Base-by-base conservation (phyloP, 2,888 invertebrate species). In the Aphodius sticticus region DNA sequence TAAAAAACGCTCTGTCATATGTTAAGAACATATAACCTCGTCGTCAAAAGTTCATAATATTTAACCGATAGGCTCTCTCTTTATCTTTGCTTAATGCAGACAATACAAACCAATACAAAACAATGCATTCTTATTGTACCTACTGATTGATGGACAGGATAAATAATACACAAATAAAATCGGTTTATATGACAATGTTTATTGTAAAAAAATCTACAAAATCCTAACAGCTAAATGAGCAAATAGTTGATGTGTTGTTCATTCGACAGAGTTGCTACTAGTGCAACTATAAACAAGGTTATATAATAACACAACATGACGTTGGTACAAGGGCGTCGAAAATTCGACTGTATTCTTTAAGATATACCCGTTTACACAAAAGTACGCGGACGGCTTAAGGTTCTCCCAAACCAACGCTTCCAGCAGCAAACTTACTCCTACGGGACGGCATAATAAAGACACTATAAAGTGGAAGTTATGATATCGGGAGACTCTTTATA, bases 181-280 rank as follows among this genome's bases (percentile, higher is more conserved):
- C 53, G 12, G 12, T 53, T 53, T 12, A 53, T 53, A 53, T 53
- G 53, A 53, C 53, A 53, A 53, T 53, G 12, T 53, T 53, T 53
- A 53, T 53, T 53, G 53, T 53, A 53, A 53, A 53, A 53, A 53
- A 53, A 53, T 53, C 53, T 53, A 53, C 53, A 53, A 53, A 53
- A 53, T 2, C 12, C 53, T 53, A 53, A 53, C 6, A 53, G 12
- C 53, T 53, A 53, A 53, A 53, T 53, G 53, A 53, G 53, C 53
- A 53, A 53, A 53, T 53, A 53, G 53, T 26, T 26, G 26, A 26
- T 26, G 26, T 53, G 53, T 7, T 53, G 53, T 53, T 53, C 53
- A 53, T 53, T 53, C 53, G 53, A 12, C 6, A 53, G 4, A 53
- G 53, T 53, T 12, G 53, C 53, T 53, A 53, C 53, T 3, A 53